These are phyloP conservation scores for Hemicordylus capensis DNA, from an alignment of 2,113 vertebrate species.

Conservation along the genomic window DNA sequence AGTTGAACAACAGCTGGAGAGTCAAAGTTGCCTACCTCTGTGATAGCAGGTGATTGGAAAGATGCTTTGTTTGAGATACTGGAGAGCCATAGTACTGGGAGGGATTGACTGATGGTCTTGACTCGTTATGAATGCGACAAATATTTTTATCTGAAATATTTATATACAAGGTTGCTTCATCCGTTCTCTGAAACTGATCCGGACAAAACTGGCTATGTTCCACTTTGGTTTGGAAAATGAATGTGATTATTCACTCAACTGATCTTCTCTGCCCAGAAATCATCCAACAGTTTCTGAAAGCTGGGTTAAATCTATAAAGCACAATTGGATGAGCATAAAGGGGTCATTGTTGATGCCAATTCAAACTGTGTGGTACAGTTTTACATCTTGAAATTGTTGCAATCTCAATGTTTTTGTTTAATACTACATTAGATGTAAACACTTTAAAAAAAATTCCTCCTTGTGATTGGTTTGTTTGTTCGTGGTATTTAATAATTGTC, in stretches of 20 bases:
- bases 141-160: too few species aligned
- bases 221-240: conserved; percentile 13
- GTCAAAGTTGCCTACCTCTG: too few species aligned
- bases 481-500: not conserved
- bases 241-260: not conserved
- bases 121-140: too few species aligned
- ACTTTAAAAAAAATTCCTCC: not conserved
- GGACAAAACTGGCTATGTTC: not conserved
- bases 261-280: not conserved
- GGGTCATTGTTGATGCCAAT: conserved; percentile 22
- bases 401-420: not conserved
- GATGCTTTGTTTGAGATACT: too few species aligned
- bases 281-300: not conserved
- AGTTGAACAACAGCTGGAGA: too few species aligned
- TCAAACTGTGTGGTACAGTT: not conserved
- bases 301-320: not conserved
- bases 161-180: too few species aligned
- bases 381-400: not conserved
- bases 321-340: conserved; percentile 5
- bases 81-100: too few species aligned
- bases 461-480: not conserved
- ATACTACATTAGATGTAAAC: not conserved
- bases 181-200: not conserved
- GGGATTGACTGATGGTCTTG: too few species aligned
- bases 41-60: too few species aligned